Conservation (phyloP, 2,888 invertebrate species). For the Perizoma flavofasciatum region DNA sequence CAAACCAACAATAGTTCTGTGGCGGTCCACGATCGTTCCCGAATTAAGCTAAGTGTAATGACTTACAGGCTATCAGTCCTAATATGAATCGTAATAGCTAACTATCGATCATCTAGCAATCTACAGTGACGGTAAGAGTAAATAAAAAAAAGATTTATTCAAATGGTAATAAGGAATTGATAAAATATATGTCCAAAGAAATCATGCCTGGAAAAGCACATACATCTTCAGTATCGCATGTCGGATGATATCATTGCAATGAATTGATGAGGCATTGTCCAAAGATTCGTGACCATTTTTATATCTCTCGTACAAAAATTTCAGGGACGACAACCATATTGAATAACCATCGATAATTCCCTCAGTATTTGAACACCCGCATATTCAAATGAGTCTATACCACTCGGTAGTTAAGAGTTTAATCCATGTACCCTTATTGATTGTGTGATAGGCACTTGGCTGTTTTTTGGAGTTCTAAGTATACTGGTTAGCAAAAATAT, state of each 20-base stretch:
- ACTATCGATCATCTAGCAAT: no score
- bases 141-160: no score
- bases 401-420: neutral
- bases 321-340: constrained; percentile 14
- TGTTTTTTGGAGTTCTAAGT: neutral
- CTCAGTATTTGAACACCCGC: constrained; percentile 12
- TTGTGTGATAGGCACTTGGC: neutral
- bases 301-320: constrained; percentile 3
- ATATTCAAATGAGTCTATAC: constrained; percentile 20
- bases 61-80: no score
- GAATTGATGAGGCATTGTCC: constrained; percentile 14
- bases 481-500: no score
- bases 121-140: no score
- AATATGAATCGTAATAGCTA: no score
- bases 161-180: no score
- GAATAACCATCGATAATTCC: constrained; percentile 7
- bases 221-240: neutral
- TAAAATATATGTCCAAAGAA: neutral
- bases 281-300: constrained; percentile 12
- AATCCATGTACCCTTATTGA: constrained; percentile 20
- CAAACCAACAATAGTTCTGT: no score
- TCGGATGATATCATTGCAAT: constrained; percentile 8
- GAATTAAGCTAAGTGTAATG: no score
- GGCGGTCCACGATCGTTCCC: no score
- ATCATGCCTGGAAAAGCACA: neutral